Base-by-base conservation (phyloP, 2,113 vertebrate genomes). In the Chionodraco myersi region DNA sequence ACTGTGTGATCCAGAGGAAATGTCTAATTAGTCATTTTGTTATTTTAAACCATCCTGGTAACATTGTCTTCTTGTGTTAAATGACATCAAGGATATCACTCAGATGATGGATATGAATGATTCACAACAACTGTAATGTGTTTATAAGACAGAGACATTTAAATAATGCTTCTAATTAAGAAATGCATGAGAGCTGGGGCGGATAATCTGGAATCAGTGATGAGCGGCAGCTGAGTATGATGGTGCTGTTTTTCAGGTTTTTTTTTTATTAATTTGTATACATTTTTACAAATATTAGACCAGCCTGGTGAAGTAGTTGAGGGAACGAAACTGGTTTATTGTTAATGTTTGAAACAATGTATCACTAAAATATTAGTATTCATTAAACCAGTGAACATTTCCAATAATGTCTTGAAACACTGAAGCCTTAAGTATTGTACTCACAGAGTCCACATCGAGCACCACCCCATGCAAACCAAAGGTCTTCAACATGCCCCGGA, bases 401-500 rank as follows among this genome's bases (percentile, higher is more conserved):
- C 8, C 18, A 49, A 45, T 54, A 11, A 80, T 10, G 18, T 3
- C 5, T 51, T 21, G 75, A 76, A 61, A 44, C 8, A 21, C 2
- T 9, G 7, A 16, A 81, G 9, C 9, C 12, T 52, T 10, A 16
- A 30, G n/a, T 53, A 18, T 60, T 61, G 18, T 34, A 86, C 98
- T 96, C 90, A 99, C 98, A 26, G 96, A 97, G 80, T 99, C 98
- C 1, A 99, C 97, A 88, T 99, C 97, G 77, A 99, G 93, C 36
- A 99, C 98, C 0, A 98, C 96, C 1, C 98, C 98, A 14, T 99
- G 97, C 80, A 99, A 95, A 45, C 97, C 96, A 48, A 99, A 99
- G 0, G 98, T 99, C 88, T 99, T 99, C 82, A 99, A 88, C 98
- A 99, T 99, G 49, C 98, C 97, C 10, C 97, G 95, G 85, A 99